Evolutionary conservation across 2,888 invertebrate species (phyloP), one percentile per base, ranked within the genome.

Genomic region (Hofmannophila pseudospretella): DNA sequence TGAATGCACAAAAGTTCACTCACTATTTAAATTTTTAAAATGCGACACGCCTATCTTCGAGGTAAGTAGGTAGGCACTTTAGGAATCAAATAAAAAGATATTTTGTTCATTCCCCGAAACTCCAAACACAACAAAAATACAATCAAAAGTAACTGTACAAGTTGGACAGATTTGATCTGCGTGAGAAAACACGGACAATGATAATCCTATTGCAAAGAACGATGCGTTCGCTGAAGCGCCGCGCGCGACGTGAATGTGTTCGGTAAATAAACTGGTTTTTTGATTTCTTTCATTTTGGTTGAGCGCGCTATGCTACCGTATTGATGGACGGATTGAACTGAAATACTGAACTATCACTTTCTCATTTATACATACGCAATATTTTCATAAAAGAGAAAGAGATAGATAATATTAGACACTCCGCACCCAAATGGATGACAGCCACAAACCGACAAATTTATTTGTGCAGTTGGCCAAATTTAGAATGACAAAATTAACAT

Each of bases 251-350:
- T 51, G 54, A 50, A 55, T 56, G 66, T 67, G 63, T 55, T 78
- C 81, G 66, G 81, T 81, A 81, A 77, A 75, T 76, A 81, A 81
- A 82, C 82, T 78, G 81, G 82, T 82, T 84, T 80, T 81, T 78
- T 75, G 63, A 72, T 67, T 72, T 57, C 44, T 67, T 72, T 57
- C 44, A 49, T 44, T 50, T 39, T 36, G 35, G 36, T 42, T 42
- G 42, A 41, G 38, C 38, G 48, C 39, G 42, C 37, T 29, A 29
- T 14, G 32, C 30, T 34, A 25, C 33, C 40, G 9, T 8, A 9
- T 11, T 12, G 28, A 28, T 12, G 11, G 8, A 13, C 13, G 3
- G 28, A 11, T 28, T 13, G n/a, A n/a, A 23, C 7, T 4, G n/a
- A 23, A 23, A 1, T 1, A 23, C 1, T n/a, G n/a, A 23, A 8